These are phyloP conservation scores for Macrocentrus cingulum DNA, from an alignment of 1,140 invertebrate genomes.

Conservation along the genomic window DNA sequence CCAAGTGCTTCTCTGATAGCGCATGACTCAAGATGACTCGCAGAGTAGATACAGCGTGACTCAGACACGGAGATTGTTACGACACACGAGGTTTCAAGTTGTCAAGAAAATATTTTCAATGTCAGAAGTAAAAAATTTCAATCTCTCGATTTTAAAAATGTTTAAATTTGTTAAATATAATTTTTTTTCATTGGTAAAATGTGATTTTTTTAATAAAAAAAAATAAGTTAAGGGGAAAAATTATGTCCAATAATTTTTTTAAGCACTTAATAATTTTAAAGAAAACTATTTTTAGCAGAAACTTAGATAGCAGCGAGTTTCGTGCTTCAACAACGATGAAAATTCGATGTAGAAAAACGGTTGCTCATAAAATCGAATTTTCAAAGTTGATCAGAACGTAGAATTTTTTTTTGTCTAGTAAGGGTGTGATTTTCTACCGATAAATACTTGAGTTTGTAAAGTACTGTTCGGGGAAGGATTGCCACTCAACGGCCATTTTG, in stretches of 20 bases:
- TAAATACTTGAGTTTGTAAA: background rate
- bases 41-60: slow-evolving; percentile 29
- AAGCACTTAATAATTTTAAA: no score
- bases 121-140: background rate
- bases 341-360: no score
- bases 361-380: background rate
- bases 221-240: no score
- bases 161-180: background rate
- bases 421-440: background rate
- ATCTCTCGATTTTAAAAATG: background rate
- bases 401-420: background rate
- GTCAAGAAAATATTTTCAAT: slow-evolving; percentile 2
- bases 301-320: no score
- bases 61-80: slow-evolving; percentile 30
- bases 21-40: slow-evolving; percentile 26
- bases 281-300: no score
- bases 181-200: no score
- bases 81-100: slow-evolving; percentile 24
- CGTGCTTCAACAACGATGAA: no score
- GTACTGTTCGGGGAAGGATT: background rate
- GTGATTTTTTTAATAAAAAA: no score
- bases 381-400: background rate
- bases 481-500: slow-evolving; percentile 33
- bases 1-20: background rate
- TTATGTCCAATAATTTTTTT: no score